Base-by-base conservation (phyloP, 2,113 vertebrate species). In the Trematocara stigmaticum region DNA sequence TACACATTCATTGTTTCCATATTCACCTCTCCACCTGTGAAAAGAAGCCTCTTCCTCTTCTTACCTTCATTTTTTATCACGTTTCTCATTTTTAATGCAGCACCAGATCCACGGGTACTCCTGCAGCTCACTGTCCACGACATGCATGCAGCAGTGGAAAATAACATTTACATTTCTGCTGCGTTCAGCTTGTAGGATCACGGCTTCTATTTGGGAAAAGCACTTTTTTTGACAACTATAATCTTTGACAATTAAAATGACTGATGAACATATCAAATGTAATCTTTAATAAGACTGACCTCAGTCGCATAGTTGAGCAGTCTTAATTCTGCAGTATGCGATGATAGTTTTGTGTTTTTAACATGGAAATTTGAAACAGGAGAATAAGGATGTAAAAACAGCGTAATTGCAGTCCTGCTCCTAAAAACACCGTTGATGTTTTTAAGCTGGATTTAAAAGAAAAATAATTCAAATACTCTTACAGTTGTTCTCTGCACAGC, bases 1-100 rank as follows among this genome's bases (percentile, higher is more conserved):
- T 15, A 34, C 42, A 56, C 35, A 82, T 34, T 11, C 6, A 2
- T 4, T 59, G 51, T 83, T 87, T 91, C 64, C 64, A 87, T 85
- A 84, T 88, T 85, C 64, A 78, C 35, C 7, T 74, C 57, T 84
- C 79, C 55, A 89, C 89, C 85, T 90, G 89, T 87, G 79, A 87
- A 74, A 84, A 81, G 52, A 40, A 64, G 64, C 53, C 38, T 86
- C 80, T 55, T 78, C 26, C 47, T 88, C 81, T 78, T 38, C 53
- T 83, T 55, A 2, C 52, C 78, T 93, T 45, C 79, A 76, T 90
- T 90, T 91, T 84, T 85, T 83, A 85, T 84, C 49, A 1, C 1
- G 10, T 71, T 85, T 51, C 61, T 89, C 52, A 88, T 88, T 71
- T 87, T 87, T 83, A 91, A 90, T 87, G 84, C 81, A 87, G 82